phyloP scores from a whole-genome alignment of 2,797 vertebrate genomes.

The Sphaeramia orbicularis region DNA sequence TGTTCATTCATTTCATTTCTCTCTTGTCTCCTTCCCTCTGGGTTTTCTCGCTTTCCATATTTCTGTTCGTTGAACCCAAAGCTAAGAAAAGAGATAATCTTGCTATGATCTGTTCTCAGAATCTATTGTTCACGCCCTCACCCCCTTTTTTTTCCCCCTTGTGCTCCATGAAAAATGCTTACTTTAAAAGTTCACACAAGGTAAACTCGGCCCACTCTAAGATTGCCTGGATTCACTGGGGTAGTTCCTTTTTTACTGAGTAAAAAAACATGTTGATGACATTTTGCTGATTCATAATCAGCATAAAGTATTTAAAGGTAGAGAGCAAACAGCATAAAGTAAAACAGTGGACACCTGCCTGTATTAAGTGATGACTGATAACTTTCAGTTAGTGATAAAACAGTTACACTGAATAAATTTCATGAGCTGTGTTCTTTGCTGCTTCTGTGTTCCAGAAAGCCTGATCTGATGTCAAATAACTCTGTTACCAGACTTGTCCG shows the following conservation, averaged over 20 bases:
- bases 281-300: slow-evolving; percentile 45
- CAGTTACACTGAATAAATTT: slow-evolving; percentile 30
- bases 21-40: slow-evolving; percentile 31
- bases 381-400: slow-evolving; percentile 30
- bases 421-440: slow-evolving; percentile 15
- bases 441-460: slow-evolving; percentile 47
- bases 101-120: slow-evolving; percentile 47
- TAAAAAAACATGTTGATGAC: slow-evolving; percentile 1
- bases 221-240: background rate
- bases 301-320: background rate
- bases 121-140: slow-evolving; percentile 23
- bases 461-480: slow-evolving; percentile 60
- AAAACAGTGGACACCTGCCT: slow-evolving; percentile 29
- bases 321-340: background rate
- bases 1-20: slow-evolving; percentile 56
- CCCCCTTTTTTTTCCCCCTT: slow-evolving; percentile 13
- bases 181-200: slow-evolving; percentile 37
- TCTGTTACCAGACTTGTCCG: slow-evolving; percentile 56
- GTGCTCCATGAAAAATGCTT: slow-evolving; percentile 35
- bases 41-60: slow-evolving; percentile 52
- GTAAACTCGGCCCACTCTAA: slow-evolving; percentile 14
- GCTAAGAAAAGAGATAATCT: slow-evolving; percentile 45
- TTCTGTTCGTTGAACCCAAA: slow-evolving; percentile 39
- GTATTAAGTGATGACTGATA: slow-evolving; percentile 36
- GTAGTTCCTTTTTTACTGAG: background rate